phyloP scores from a whole-genome alignment of 2,797 vertebrate genomes.

The Rhynchonycteris naso region DNA sequence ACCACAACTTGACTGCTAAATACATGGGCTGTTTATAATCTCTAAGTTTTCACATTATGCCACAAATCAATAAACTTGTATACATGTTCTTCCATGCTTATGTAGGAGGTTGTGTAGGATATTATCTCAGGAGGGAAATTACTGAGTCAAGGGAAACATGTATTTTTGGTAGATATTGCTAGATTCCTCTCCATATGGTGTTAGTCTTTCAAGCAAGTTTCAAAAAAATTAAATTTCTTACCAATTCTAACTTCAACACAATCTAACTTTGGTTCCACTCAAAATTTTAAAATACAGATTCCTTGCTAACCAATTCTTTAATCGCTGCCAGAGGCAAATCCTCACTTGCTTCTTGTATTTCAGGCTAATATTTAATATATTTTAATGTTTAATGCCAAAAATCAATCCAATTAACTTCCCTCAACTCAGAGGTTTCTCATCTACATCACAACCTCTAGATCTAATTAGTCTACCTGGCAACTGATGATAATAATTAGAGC shows the following conservation, averaged over 20 bases:
- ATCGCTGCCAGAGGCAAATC: neutral
- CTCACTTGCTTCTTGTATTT: neutral
- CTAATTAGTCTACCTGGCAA: neutral
- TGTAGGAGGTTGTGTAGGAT: neutral
- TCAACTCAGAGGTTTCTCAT: neutral
- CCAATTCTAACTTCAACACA: neutral
- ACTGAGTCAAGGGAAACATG: neutral
- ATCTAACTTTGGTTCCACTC: constrained; percentile 21
- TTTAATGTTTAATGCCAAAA: neutral
- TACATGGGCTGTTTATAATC: neutral
- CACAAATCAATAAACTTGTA: neutral
- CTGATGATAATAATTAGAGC: neutral
- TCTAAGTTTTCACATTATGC: constrained; percentile 1
- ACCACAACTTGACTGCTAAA: neutral
- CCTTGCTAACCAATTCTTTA: neutral
- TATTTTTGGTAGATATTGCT: neutral
- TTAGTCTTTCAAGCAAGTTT: neutral
- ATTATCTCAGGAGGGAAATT: neutral
- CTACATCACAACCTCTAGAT: neutral
- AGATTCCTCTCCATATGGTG: neutral
- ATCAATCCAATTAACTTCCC: neutral
- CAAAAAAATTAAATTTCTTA: constrained; percentile 1
- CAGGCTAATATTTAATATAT: neutral
- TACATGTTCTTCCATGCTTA: neutral
- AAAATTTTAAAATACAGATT: neutral